These are phyloP conservation scores for Hystrix brachyura DNA, from an alignment of 2,113 vertebrate species.

Conservation along the genomic window DNA sequence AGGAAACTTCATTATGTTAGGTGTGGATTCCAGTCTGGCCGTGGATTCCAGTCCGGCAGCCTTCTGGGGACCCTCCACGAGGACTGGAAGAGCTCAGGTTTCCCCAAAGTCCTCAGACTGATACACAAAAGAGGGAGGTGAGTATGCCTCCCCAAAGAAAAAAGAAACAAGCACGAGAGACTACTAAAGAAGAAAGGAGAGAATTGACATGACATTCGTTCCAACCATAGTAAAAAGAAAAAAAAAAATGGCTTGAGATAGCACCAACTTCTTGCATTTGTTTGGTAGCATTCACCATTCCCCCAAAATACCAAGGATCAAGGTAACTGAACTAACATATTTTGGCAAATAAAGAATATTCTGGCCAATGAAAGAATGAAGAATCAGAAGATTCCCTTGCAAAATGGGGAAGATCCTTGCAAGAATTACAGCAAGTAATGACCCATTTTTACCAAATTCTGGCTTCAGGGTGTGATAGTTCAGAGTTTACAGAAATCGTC, in stretches of 20 bases:
- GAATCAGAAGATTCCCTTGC: slow-evolving; percentile 70
- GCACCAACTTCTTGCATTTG: slow-evolving; percentile 37
- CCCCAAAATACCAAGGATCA: not conserved
- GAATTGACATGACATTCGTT: slow-evolving; percentile 71
- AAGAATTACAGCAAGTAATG: slow-evolving; percentile 81
- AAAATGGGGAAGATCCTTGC: slow-evolving; percentile 79
- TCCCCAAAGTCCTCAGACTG: not conserved
- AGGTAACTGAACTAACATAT: slow-evolving; percentile 72
- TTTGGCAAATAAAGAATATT: slow-evolving; percentile 82
- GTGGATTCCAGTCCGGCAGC: not conserved
- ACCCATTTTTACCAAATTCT: slow-evolving; percentile 81
- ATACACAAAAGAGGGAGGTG: not conserved
- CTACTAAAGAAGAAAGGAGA: slow-evolving; percentile 79
- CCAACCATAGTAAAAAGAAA: slow-evolving; percentile 64
- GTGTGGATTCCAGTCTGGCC: not conserved
- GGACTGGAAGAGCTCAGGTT: not conserved
- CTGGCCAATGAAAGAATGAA: slow-evolving; percentile 73
- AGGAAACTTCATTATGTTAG: not conserved
- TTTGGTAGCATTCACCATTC: slow-evolving; percentile 47
- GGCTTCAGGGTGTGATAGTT: slow-evolving; percentile 51
- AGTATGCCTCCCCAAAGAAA: not conserved
- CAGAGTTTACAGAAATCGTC: slow-evolving; percentile 4
- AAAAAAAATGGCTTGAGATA: slow-evolving; percentile 72
- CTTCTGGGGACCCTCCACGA: not conserved
- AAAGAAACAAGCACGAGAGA: slow-evolving; percentile 22